Evolutionary conservation across 2,797 vertebrate species (phyloP).

Genomic region (Siniperca scherzeri): DNA sequence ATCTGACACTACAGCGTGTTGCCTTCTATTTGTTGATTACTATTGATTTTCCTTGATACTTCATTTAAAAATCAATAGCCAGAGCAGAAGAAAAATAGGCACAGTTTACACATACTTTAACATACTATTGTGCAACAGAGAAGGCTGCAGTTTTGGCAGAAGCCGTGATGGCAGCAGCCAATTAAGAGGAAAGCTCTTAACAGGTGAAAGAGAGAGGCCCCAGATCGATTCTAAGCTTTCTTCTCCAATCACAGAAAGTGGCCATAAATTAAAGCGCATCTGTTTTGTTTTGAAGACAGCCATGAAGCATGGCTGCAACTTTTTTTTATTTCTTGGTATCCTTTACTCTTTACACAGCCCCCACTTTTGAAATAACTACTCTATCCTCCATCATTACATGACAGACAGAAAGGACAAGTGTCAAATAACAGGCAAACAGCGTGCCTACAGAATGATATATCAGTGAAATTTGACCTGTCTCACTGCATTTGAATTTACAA

Average conservation of each 20-base stretch:
- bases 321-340: conserved; percentile 70
- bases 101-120: conserved; percentile 94
- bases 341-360: conserved; percentile 54
- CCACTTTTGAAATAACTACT: conserved; percentile 59
- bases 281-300: conserved; percentile 89
- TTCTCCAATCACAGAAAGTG: conserved; percentile 98
- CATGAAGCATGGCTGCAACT: conserved; percentile 78
- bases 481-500: conserved; percentile 76
- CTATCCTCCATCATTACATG: conserved; percentile 75
- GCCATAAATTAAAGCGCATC: conserved; percentile 98
- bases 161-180: conserved; percentile 86
- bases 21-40: conserved; percentile 99
- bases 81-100: conserved; percentile 88
- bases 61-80: conserved; percentile 99
- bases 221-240: conserved; percentile 93
- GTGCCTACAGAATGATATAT: conserved; percentile 69
- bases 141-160: conserved; percentile 90
- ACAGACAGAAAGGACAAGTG: conserved; percentile 79
- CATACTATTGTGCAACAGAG: conserved; percentile 90
- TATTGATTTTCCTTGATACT: conserved; percentile 99
- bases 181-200: conserved; percentile 99
- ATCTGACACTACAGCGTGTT: conserved; percentile 91
- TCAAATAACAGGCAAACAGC: conserved; percentile 78
- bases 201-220: conserved; percentile 94
- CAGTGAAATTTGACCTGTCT: conserved; percentile 68